Base-by-base conservation (phyloP, 2,888 invertebrate species). In the Malthinus flaveolus region DNA sequence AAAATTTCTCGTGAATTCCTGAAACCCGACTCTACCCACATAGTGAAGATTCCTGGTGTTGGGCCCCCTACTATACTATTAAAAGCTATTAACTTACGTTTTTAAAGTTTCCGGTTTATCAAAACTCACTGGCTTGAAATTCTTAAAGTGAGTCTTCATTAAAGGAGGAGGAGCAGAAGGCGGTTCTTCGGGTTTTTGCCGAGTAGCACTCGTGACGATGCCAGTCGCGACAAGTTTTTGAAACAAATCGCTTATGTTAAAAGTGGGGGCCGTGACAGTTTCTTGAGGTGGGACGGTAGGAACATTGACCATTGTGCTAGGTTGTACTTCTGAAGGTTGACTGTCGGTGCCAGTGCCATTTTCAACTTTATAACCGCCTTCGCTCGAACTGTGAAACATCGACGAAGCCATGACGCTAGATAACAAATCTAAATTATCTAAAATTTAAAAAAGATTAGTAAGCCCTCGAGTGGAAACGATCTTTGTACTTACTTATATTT, bases 161-260 rank as follows among this genome's bases (percentile, higher is more conserved):
- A 39, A 35, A 11, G 51, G 34, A 50, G 50, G 56, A 6, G 54
- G 31, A 10, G 56, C 32, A 32, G 61, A 31, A 8, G 54, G 54
- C 11, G 75, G 0, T 68, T 69, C 13, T 76, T 77, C 48, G 2
- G 37, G 49, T 34, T 35, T 31, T 6, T 76, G 74, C 8, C 13
- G 8, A 45, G 63, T 11, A 35, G 59, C 45, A 32, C 71, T 73
- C 10, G 82, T 85, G 33, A 93, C 85, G 47, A 93, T 87, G n/a
- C 93, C 96, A 1, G 91, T 89, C 0, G 90, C 90, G 1, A 95
- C 87, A 6, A 97, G 79, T 76, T 93, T 92, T 61, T 91, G 88
- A 73, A 95, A 91, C 31, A 97, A 79, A 65, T 93, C 92, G 61
- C 85, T 89, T 15, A 97, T 89, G 71, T 94, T 91, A 1, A 88